Base-by-base conservation (phyloP, 2,113 vertebrate genomes). In the Amia ocellicauda region DNA sequence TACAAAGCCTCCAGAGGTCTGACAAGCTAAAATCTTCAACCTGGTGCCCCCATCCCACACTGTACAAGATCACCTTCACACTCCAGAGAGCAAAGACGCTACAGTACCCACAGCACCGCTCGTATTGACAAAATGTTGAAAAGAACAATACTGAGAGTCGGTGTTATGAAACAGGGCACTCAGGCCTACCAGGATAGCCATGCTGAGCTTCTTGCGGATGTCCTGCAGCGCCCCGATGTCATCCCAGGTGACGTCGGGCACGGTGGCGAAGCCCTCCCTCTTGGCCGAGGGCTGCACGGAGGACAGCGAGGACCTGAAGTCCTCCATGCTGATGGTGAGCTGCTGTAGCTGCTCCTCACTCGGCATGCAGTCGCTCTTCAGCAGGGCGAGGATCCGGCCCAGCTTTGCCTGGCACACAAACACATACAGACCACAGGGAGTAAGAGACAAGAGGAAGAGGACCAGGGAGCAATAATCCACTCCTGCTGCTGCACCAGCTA, bases 191-290 rank as follows among this genome's bases (percentile, higher is more conserved):
- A 99, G 64, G 78, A 99, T 98, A 60, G 95, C 94, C 96, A 99
- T 96, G 45, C 91, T 92, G 63, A 99, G 93, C 68, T 98, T 96
- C 68, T 97, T 95, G 2, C 94, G 88, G 76, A 98, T 76, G 58
- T 92, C 91, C 75, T 93, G 91, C 77, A 99, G 84, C 13, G 97
- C 97, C 23, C 97, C 96, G 0, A 99, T 86, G 53, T 98, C 93
- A 5, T 90, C 91, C 97, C 97, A 99, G 0, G 91, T 96, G 70
- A 98, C 96, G 41, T 94, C 93, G 0, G 97, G 97, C 24, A 98
- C 89, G 0, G 97, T 99, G 74, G 94, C 93, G 59, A 99, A 98
- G 70, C 97, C 97, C 81, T 99, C 97, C 43, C 97, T 91, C 83
- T 98, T 98, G 68, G 97, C 96, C 5, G 96, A 98, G 1, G 97